These are phyloP conservation scores for Zeugodacus cucurbitae DNA, from an alignment of 1,140 invertebrate species.

Conservation along the genomic window DNA sequence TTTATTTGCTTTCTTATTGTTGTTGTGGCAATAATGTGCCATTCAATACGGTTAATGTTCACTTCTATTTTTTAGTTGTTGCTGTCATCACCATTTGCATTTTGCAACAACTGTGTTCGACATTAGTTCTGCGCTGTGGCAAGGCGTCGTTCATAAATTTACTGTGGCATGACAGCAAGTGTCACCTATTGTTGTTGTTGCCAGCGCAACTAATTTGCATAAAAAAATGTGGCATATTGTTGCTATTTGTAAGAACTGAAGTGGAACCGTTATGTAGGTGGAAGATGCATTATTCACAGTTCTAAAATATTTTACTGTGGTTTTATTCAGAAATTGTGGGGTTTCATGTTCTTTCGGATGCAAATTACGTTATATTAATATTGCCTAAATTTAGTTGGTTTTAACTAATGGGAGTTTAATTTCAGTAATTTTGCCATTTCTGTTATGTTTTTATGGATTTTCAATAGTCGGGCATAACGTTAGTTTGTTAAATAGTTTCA, in stretches of 20 bases:
- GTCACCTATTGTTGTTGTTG: background rate
- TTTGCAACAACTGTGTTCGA: background rate
- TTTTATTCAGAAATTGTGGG: no score
- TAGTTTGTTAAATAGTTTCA: no score
- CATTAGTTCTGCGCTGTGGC: background rate
- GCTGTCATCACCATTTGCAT: background rate
- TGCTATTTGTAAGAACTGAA: background rate
- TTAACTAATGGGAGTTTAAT: no score
- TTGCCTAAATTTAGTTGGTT: no score
- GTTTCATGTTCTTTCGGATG: no score
- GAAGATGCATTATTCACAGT: no score
- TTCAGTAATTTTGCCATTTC: no score
- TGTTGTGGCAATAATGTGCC: background rate
- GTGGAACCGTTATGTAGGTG: background rate
- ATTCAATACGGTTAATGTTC: background rate
- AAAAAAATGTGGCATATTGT: background rate
- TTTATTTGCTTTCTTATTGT: background rate
- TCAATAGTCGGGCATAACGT: no score
- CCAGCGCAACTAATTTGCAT: background rate
- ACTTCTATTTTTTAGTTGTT: no score
- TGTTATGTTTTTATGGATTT: no score
- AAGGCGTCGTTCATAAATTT: background rate
- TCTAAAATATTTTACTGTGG: no score
- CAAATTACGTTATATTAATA: no score
- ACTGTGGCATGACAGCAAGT: background rate